Base-by-base conservation (phyloP, 2,888 invertebrate genomes). In the Ormia ochracea region DNA sequence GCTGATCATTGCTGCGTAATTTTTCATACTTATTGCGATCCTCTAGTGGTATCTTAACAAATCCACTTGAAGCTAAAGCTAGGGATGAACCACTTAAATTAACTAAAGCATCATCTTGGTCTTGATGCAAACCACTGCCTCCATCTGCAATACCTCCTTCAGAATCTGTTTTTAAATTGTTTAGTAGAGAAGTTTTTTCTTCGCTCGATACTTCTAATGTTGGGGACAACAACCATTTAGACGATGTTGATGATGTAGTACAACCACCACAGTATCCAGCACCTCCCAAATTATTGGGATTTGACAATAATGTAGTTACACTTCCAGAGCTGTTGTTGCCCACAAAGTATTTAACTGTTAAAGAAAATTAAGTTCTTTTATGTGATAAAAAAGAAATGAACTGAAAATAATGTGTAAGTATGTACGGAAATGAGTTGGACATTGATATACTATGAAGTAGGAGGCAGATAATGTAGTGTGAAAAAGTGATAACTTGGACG, bases 21-120 rank as follows among this genome's bases (percentile, higher is more conserved):
- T 95, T 95, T 85, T 94, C 94, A 85, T 95, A 95, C 84, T 94
- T 94, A 19, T 94, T 94, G 31, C 94, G 91, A 86, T 94, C 94
- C 84, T 94, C 94, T 4, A 93, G 83, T 0, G 94, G 94, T 0
- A 92, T 91, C 83, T 92, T 92, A 0, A 93, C 91, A 85, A 92
- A 93, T 12, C 59, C 92, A 89, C 84, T 83, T 9, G 14, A 91
- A 90, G 38, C 87, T 38, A 82, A 43, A 12, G 80, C 66, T 48
- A 82, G 52, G 86, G 33, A 87, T 7, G 82, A 56, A 17, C 87
- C 56, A n/a, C 80, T 74, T 21, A 81, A 61, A 31, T 77, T 78
- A 17, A 74, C 50, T 43, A 82, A 38, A 7, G 76, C 77, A 28
- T 58, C 76, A 68, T 80, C 81, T 31, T 70, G 73, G 23, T 78